Conservation (phyloP, 2,797 vertebrate species). For the Podarcis lilfordi region DNA sequence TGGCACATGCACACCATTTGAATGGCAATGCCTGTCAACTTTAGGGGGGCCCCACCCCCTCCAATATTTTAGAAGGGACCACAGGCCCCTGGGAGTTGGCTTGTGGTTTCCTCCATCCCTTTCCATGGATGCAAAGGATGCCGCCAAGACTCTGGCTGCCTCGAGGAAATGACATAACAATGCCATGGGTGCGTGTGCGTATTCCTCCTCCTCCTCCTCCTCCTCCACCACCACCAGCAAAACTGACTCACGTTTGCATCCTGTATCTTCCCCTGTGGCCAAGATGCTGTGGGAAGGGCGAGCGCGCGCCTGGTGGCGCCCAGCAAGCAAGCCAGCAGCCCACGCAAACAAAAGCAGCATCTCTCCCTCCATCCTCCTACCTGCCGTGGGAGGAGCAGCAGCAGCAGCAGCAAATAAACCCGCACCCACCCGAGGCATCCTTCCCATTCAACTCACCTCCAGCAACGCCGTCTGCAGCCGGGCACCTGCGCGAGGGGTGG, state of each 20-base stretch:
- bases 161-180: not conserved
- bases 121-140: not conserved
- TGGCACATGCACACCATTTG: no score
- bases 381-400: not conserved
- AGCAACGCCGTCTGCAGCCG: slow-evolving; percentile 33
- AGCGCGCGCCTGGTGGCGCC: slow-evolving; percentile 3
- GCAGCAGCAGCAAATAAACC: not conserved
- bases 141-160: not conserved
- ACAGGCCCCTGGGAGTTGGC: no score
- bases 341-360: slow-evolving; percentile 52
- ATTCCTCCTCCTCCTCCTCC: not conserved
- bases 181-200: not conserved
- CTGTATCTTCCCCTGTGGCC: no score
- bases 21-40: no score
- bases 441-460: slow-evolving; percentile 47
- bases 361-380: not conserved
- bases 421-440: not conserved
- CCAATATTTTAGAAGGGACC: no score
- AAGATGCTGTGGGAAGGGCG: no score
- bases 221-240: no score
- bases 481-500: not conserved
- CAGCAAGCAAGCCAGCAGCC: slow-evolving; percentile 13
- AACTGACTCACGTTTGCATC: no score
- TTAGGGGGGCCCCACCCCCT: no score
- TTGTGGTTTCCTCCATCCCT: not conserved